Base-by-base conservation (phyloP, 2,797 vertebrate species). In the Dendrocincla fuliginosa region DNA sequence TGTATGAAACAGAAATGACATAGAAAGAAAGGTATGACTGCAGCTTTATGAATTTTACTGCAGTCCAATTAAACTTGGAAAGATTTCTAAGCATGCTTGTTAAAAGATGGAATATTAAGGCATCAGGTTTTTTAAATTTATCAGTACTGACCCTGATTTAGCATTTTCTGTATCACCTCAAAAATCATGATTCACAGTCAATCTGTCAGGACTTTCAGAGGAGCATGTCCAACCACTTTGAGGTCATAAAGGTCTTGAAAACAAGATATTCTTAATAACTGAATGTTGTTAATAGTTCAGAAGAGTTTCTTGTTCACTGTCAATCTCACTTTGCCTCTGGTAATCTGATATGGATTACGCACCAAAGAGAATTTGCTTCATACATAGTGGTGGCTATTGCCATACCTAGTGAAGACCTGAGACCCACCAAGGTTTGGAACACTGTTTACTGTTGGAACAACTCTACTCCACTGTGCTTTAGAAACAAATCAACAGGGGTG, bases 51-150 rank as follows among this genome's bases (percentile, higher is more conserved):
- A 86, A 75, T 86, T 91, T 80, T 74, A 64, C 14, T 78, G 10
- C 30, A n/a, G 30, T 64, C 39, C 64, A 84, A 78, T 88, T 46
- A 30, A 93, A 77, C 28, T 39, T 78, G 19, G 49, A 95, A 87
- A 75, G 49, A 57, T 91, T 95, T 89, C 89, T 74, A 86, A 71
- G 39, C 53, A 70, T 80, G 16, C 17, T 82, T 94, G 73, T 76
- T 41, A 93, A 89, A 39, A 37, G 32, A 65, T 9, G 32, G 14
- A 84, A 61, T 75, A 93, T 68, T 78, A 87, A 82, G 33, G 28
- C 37, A 59, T 47, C 28, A 30, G 32, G 3, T 28, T 76, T 93
- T 90, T 53, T 0, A 44, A 55, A 73, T 63, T 44, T 85, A 37
- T 63, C 25, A 63, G 30, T 32, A 67, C 32, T 92, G 74, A 76